Conservation (phyloP, 2,888 invertebrate genomes). For the Bruchidius siliquastri region DNA sequence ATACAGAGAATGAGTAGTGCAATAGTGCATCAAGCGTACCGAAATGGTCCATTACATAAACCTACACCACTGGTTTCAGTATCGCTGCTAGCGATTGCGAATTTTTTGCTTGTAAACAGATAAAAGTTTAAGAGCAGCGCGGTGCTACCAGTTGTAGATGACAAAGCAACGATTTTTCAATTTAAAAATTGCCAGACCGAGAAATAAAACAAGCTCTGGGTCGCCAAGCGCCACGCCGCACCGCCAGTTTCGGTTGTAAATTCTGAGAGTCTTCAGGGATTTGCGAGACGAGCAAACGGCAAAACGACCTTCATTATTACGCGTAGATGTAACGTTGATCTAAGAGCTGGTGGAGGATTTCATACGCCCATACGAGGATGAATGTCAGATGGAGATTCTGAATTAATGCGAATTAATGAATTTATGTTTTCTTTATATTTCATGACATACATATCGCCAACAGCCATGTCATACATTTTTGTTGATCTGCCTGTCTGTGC, state of each 20-base stretch:
- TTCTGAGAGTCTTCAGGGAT: neutral
- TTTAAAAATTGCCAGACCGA: neutral
- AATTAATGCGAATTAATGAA: too few relatives aligned
- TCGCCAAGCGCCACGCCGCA: neutral
- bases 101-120: neutral
- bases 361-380: too few relatives aligned
- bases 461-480: too few relatives aligned
- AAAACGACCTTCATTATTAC: neutral
- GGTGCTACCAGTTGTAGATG: neutral
- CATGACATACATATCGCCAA: too few relatives aligned
- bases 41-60: neutral
- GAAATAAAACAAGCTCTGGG: neutral
- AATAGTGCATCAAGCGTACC: too few relatives aligned
- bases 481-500: too few relatives aligned
- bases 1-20: too few relatives aligned
- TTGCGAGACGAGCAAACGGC: neutral
- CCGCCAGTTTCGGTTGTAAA: neutral
- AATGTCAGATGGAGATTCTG: too few relatives aligned
- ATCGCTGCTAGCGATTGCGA: neutral
- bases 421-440: too few relatives aligned
- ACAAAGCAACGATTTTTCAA: neutral
- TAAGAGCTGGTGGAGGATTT: neutral
- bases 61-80: neutral
- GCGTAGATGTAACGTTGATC: neutral
- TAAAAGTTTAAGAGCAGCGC: neutral